Conservation (phyloP, 1,140 invertebrate genomes). For the Bombus sylvicola region DNA sequence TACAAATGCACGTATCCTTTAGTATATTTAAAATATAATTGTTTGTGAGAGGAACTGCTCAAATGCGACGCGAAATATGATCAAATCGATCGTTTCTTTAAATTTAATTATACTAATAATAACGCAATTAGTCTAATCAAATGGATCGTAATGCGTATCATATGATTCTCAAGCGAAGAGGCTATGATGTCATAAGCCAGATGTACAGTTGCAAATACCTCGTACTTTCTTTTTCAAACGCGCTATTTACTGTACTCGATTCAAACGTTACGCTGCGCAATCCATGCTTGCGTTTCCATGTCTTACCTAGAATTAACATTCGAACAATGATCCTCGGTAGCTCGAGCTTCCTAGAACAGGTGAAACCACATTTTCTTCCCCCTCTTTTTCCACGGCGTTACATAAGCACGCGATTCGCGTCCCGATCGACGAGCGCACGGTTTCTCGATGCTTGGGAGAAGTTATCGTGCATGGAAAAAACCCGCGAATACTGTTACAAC, state of each 20-base stretch:
- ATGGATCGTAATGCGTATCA: not conserved
- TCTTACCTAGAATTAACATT: not conserved
- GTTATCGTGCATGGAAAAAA: not conserved
- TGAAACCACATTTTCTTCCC: constrained; percentile 24
- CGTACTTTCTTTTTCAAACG: too few relatives aligned
- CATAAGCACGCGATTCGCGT: not conserved
- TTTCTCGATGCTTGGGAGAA: constrained; percentile 5
- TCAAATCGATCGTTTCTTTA: not conserved
- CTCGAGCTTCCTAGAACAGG: not conserved
- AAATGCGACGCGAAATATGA: too few relatives aligned
- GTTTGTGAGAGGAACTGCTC: not conserved
- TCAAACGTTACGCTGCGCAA: too few relatives aligned
- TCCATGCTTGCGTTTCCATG: not conserved
- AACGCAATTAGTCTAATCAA: not conserved
- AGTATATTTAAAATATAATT: not conserved
- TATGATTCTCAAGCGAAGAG: not conserved
- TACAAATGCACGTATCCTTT: not conserved
- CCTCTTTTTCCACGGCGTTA: not conserved
- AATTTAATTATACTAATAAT: not conserved
- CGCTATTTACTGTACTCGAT: too few relatives aligned
- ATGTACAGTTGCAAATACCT: too few relatives aligned
- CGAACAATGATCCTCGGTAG: not conserved
- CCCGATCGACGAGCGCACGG: not conserved
- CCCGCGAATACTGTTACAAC: constrained; percentile 38
- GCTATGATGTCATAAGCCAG: too few relatives aligned